Evolutionary conservation across 2,888 invertebrate species (phyloP).

Genomic region (Idaea biselata): DNA sequence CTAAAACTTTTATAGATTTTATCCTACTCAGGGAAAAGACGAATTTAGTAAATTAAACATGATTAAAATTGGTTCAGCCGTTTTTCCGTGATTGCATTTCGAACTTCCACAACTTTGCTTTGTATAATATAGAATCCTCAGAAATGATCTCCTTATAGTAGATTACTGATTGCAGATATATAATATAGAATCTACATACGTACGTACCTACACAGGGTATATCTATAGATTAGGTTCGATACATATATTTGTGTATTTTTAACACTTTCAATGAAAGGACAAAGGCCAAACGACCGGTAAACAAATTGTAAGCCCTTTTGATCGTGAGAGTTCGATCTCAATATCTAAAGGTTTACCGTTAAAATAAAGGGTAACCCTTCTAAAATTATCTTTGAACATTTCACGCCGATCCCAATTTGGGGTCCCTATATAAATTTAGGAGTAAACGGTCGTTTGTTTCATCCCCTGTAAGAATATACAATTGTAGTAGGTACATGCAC

Average conservation of each 20-base stretch:
- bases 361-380: conserved; percentile 1
- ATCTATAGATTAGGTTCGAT: not conserved
- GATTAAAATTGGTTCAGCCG: too few relatives aligned
- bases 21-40: too few relatives aligned
- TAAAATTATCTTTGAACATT: not conserved
- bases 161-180: too few relatives aligned
- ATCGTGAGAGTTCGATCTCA: not conserved
- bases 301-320: not conserved
- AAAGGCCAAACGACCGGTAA: not conserved
- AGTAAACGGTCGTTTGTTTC: not conserved
- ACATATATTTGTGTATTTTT: not conserved
- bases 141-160: too few relatives aligned
- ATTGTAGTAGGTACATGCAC: not conserved
- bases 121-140: too few relatives aligned
- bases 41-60: too few relatives aligned
- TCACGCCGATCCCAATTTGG: conserved; percentile 1
- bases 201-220: too few relatives aligned
- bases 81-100: too few relatives aligned
- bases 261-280: not conserved
- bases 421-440: not conserved
- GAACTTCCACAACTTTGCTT: too few relatives aligned
- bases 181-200: too few relatives aligned
- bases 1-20: too few relatives aligned
- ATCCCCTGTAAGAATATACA: not conserved
- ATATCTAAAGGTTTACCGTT: not conserved